Conservation (phyloP, 64 coral and sea anemone species). For the Astreopora myriophthalma region DNA sequence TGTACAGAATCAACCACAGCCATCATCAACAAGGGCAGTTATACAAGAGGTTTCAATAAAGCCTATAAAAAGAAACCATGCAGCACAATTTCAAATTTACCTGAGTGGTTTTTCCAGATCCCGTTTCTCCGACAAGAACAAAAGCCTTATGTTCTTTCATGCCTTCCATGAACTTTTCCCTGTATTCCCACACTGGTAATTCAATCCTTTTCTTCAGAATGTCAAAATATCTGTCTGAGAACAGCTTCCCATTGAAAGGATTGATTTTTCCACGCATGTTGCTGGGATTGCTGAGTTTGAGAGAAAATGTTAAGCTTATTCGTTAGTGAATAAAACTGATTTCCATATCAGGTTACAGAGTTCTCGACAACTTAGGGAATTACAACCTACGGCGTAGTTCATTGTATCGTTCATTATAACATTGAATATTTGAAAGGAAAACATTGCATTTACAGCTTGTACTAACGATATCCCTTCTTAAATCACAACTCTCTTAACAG, state of each 20-base stretch:
- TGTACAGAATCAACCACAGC: too few relatives aligned
- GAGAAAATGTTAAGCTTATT: not conserved
- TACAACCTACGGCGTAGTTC: too few relatives aligned
- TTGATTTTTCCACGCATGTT: conserved; percentile 90
- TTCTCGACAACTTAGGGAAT: too few relatives aligned
- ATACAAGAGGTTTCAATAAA: too few relatives aligned
- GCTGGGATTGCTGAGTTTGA: conserved; percentile 42
- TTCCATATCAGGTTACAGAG: too few relatives aligned
- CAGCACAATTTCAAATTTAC: conserved; percentile 1
- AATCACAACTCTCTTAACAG: too few relatives aligned
- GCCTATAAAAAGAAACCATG: not conserved
- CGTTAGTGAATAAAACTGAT: too few relatives aligned
- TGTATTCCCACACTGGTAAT: conserved; percentile 96
- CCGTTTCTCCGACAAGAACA: conserved; percentile 94
- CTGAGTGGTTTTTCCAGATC: conserved; percentile 98
- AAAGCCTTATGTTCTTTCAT: conserved; percentile 83
- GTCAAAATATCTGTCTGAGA: conserved; percentile 92
- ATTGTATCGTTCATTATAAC: too few relatives aligned
- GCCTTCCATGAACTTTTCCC: conserved; percentile 84
- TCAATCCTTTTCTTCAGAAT: conserved; percentile 95
- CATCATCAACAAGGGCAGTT: too few relatives aligned
- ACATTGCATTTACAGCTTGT: too few relatives aligned
- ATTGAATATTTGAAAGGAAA: too few relatives aligned
- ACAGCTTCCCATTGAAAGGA: conserved; percentile 81
- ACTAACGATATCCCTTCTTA: too few relatives aligned